phyloP scores from a whole-genome alignment of 2,888 invertebrate species.

The Pristionchus mayeri region DNA sequence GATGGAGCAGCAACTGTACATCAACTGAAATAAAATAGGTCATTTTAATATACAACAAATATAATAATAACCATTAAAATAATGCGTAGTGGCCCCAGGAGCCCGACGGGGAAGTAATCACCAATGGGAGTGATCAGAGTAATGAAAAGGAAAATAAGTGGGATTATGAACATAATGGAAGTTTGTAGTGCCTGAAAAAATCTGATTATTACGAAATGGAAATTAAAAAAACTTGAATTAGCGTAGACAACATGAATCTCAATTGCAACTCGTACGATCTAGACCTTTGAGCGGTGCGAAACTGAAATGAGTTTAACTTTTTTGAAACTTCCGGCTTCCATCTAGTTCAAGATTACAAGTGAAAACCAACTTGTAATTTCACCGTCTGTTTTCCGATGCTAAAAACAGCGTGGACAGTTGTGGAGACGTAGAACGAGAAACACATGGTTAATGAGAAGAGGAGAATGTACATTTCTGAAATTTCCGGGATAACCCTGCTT shows the following conservation, averaged over 20 bases:
- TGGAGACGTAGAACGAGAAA: neutral
- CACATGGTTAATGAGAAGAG: neutral
- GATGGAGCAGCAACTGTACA: constrained; percentile 23
- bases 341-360: too few relatives aligned
- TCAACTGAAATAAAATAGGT: neutral
- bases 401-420: neutral
- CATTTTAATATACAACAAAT: neutral
- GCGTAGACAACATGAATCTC: neutral
- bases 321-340: too few relatives aligned
- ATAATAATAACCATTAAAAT: neutral
- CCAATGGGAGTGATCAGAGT: neutral
- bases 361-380: neutral
- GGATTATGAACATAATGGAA: neutral
- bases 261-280: neutral
- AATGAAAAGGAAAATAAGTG: neutral
- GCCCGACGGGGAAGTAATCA: neutral
- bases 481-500: too few relatives aligned
- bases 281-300: neutral
- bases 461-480: neutral
- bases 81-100: neutral
- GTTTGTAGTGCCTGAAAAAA: neutral
- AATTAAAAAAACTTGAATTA: neutral
- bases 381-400: neutral
- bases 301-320: neutral
- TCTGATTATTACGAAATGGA: too few relatives aligned